phyloP scores from a whole-genome alignment of 2,113 vertebrate species.

The Polyodon spathula region DNA sequence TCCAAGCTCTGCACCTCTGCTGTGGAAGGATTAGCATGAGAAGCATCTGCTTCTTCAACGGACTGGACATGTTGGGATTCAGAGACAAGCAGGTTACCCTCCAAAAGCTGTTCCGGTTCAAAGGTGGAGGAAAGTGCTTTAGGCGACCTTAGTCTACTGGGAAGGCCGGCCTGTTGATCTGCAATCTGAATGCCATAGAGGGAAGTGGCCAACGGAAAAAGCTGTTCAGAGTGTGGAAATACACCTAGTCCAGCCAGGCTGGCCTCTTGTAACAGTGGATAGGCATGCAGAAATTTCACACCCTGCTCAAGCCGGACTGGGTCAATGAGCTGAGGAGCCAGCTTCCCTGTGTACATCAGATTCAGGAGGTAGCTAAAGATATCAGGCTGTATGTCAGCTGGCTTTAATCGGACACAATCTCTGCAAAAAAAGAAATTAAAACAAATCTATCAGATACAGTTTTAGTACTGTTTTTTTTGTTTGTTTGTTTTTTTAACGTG shows the following conservation, averaged over 20 bases:
- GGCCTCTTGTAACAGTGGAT: constrained; percentile 89
- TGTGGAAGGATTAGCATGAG: constrained; percentile 50
- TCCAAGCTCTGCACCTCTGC: constrained; percentile 58
- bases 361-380: constrained; percentile 98
- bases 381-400: constrained; percentile 91
- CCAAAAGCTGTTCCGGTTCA: constrained; percentile 58
- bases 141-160: constrained; percentile 42
- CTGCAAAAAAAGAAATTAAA: constrained; percentile 44
- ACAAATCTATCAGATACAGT: no score
- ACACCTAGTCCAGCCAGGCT: constrained; percentile 78
- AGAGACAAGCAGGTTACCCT: constrained; percentile 55
- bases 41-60: constrained; percentile 61
- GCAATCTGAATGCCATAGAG: constrained; percentile 97
- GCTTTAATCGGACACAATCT: constrained; percentile 93
- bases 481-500: no score
- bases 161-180: constrained; percentile 76
- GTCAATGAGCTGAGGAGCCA: constrained; percentile 90
- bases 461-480: no score
- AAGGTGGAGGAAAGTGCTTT: constrained; percentile 64
- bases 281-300: constrained; percentile 94
- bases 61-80: constrained; percentile 55
- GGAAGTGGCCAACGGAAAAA: constrained; percentile 83
- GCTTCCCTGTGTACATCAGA: constrained; percentile 97
- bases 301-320: constrained; percentile 88
- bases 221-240: constrained; percentile 79